Conservation (phyloP, 2,797 vertebrate species). For the Hybognathus amarus region DNA sequence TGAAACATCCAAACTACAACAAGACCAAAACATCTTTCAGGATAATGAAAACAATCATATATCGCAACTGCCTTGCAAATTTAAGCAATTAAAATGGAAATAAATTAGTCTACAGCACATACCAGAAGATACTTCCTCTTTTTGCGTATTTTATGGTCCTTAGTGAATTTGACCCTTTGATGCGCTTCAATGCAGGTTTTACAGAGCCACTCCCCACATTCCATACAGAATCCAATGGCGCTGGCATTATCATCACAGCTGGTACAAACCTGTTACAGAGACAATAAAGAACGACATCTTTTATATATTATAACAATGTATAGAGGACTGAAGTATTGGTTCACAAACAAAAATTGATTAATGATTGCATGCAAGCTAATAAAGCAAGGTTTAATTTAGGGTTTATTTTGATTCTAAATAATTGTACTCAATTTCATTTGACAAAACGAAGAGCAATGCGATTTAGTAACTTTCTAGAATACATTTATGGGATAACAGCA, state of each 20-base stretch:
- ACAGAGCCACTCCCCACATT: slow-evolving; percentile 97
- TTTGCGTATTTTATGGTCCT: slow-evolving; percentile 97
- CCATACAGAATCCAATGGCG: slow-evolving; percentile 95
- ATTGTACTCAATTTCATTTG: not conserved
- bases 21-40: not conserved
- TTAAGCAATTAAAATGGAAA: not conserved
- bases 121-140: slow-evolving; percentile 93
- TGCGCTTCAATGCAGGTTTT: slow-evolving; percentile 99
- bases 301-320: slow-evolving; percentile 5
- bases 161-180: slow-evolving; percentile 98
- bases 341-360: not conserved
- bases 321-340: not conserved
- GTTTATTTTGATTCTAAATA: not conserved
- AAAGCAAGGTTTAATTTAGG: not conserved
- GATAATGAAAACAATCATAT: not conserved
- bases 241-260: slow-evolving; percentile 97
- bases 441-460: not conserved
- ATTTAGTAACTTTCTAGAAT: not conserved
- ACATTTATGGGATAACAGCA: not conserved
- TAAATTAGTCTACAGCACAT: slow-evolving; percentile 53
- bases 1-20: slow-evolving; percentile 14
- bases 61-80: slow-evolving; percentile 1
- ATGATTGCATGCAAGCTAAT: not conserved
- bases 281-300: not conserved
- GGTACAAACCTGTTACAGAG: slow-evolving; percentile 89